Conservation (phyloP, 2,113 vertebrate species). For the Ceratotherium simum region DNA sequence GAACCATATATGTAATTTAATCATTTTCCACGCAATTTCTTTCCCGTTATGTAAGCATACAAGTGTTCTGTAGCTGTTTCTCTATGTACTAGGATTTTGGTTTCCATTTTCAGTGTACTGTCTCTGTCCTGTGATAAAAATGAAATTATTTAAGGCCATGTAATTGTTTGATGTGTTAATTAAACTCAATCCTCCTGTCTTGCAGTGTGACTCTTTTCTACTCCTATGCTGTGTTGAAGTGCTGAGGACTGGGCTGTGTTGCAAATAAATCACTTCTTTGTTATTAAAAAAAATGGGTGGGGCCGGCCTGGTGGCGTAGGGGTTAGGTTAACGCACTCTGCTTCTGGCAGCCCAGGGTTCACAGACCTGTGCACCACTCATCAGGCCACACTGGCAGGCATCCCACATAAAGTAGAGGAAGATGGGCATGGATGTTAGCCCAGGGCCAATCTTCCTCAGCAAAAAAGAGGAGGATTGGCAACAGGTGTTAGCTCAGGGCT, state of each 20-base stretch:
- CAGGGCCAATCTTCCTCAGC: too few relatives aligned
- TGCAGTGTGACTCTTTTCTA: not conserved
- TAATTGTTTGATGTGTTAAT: not conserved
- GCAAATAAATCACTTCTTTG: slow-evolving; percentile 26
- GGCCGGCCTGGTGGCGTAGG: too few relatives aligned
- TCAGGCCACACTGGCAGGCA: too few relatives aligned
- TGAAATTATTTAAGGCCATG: not conserved
- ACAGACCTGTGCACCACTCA: too few relatives aligned
- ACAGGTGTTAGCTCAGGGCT: too few relatives aligned
- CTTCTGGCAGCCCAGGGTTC: too few relatives aligned
- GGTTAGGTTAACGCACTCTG: too few relatives aligned
- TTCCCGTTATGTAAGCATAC: not conserved
- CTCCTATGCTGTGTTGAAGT: slow-evolving; percentile 20
- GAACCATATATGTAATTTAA: not conserved
- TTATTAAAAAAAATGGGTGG: not conserved
- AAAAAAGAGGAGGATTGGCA: too few relatives aligned
- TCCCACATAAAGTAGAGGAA: too few relatives aligned
- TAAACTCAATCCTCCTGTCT: not conserved
- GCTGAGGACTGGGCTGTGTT: not conserved
- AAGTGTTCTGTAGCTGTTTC: not conserved
- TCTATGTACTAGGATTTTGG: not conserved
- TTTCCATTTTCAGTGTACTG: slow-evolving; percentile 24
- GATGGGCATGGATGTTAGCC: too few relatives aligned
- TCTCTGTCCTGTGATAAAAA: slow-evolving; percentile 22
- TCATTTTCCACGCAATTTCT: not conserved